Evolutionary conservation across 2,888 invertebrate species (phyloP), one percentile per base, ranked within the genome.

Genomic region (Syrista parreyssii): DNA sequence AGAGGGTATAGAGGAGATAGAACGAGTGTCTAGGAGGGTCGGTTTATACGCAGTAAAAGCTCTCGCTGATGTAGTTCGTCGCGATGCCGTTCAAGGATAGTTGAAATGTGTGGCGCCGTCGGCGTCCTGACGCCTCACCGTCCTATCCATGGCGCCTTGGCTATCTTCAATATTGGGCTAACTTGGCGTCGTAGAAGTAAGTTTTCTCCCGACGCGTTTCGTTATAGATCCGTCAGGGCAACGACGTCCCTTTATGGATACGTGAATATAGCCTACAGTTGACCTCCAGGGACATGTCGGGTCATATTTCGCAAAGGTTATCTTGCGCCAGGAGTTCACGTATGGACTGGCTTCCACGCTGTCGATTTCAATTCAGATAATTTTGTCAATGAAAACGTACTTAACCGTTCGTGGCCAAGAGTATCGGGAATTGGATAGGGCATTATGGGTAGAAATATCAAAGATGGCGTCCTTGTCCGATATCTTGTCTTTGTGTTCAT

Each of bases 51-150:
- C 55, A 23, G 55, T 55, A 55, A 55, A 55, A 23, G 55, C 23
- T 55, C 55, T 55, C 55, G 55, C 2, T 55, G 55, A 55, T 55
- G 55, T 23, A 55, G 77, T 77, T 79, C 73, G 77, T 69, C 33
- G 40, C 32, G 32, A 76, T 40, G 55, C 72, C 33, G 55, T 55
- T 40, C 55, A 23, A 55, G 68, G 55, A 55, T 32, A 31, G n/a
- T 30, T 34, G 75, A 75, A 30, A 34, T 75, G 12, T 74, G 75
- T 75, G 75, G 75, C 75, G 75, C 75, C 75, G 15, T 75, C 75
- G 75, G 31, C 36, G 75, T 68, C 69, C 35, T 68, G 55, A 75
- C 36, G 34, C 12, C 40, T 40, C 32, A 32, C 36, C 31, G 31
- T 71, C 12, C 55, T 40, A 68, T 9, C 55, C 36, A 31, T 68